Conservation (phyloP, 2,113 vertebrate species). For the Melanocharis versteri region DNA sequence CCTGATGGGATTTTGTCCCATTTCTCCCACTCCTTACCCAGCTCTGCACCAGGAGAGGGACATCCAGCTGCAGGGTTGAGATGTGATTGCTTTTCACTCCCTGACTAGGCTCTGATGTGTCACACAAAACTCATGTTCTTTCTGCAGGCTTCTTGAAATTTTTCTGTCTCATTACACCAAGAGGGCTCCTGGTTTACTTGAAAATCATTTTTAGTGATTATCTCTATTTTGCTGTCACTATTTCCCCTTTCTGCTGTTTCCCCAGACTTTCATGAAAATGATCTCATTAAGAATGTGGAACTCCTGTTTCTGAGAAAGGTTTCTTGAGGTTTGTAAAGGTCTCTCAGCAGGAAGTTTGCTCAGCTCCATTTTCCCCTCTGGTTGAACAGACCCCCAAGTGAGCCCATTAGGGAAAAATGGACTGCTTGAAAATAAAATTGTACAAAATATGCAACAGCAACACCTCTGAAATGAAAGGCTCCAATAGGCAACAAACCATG, state of each 20-base stretch:
- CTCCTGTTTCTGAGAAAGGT: neutral
- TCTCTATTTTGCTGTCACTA: neutral
- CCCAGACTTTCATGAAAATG: conserved; percentile 14
- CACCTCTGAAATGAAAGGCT: neutral
- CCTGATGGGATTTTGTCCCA: neutral
- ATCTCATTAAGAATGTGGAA: conserved; percentile 33
- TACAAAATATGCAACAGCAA: neutral
- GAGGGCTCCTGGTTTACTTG: neutral
- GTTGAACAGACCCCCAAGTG: neutral
- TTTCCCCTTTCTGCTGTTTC: neutral
- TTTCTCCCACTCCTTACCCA: neutral
- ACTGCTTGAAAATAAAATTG: neutral
- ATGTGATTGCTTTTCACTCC: neutral
- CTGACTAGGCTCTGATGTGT: neutral
- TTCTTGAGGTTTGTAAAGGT: conserved; percentile 30
- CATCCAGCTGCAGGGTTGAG: neutral
- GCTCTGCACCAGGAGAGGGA: neutral
- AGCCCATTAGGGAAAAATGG: neutral
- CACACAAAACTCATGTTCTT: neutral
- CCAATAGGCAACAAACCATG: neutral
- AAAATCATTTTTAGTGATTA: conserved; percentile 25
- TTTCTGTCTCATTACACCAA: conserved; percentile 37
- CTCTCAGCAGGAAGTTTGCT: conserved; percentile 27
- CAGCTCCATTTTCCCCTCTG: neutral
- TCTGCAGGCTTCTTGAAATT: neutral